Conservation (phyloP, 2,888 invertebrate genomes). For the Adineta ricciae region DNA sequence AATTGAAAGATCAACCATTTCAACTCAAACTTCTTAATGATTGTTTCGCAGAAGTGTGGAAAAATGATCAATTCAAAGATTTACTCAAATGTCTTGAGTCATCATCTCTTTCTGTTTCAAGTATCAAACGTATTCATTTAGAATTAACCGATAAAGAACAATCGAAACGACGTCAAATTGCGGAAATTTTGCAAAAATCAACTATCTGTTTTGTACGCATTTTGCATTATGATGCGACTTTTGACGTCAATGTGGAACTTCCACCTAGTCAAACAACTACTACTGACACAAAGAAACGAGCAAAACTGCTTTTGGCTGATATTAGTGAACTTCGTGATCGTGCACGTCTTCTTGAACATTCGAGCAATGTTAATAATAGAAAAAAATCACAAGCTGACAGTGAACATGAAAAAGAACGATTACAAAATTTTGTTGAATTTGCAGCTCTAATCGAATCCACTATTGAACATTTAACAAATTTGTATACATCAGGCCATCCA, state of each 20-base stretch:
- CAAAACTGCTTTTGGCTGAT: neutral
- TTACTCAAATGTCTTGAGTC: neutral
- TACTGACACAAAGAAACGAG: neutral
- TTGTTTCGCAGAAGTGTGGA: neutral
- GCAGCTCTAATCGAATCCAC: neutral
- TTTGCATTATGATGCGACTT: neutral
- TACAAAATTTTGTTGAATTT: neutral
- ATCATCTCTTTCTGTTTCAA: neutral
- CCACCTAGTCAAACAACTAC: too few relatives aligned
- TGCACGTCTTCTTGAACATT: conserved; percentile 1
- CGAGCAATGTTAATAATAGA: neutral
- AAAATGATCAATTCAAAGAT: neutral
- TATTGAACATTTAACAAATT: neutral
- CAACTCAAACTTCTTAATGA: neutral
- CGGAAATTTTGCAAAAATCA: neutral
- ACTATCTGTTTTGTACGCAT: neutral
- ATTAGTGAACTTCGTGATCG: conserved; percentile 19
- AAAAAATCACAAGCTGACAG: too few relatives aligned
- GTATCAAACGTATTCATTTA: neutral
- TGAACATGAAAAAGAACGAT: neutral
- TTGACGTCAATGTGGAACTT: neutral
- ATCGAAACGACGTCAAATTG: neutral
- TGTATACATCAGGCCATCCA: neutral
- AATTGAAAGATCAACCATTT: neutral
- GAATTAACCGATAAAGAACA: conserved; percentile 2